Conservation (phyloP, 2,888 invertebrate species). For the Tromatobia lineatoria region DNA sequence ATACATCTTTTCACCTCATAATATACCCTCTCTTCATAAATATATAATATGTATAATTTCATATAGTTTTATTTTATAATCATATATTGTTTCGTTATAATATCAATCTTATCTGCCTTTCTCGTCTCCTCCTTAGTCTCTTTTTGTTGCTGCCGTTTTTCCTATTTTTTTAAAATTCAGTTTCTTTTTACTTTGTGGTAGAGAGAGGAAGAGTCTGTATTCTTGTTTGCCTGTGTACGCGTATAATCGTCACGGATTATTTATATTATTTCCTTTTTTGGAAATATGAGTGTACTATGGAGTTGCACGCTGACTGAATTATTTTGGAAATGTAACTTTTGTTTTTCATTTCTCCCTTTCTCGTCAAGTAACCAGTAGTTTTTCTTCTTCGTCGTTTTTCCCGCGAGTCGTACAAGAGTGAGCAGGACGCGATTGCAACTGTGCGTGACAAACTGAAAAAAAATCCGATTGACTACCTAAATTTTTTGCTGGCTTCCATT, state of each 20-base stretch:
- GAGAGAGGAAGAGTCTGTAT: constrained; percentile 62
- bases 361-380: neutral
- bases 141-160: constrained; percentile 58
- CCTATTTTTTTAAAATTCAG: constrained; percentile 56
- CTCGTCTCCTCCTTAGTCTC: constrained; percentile 59
- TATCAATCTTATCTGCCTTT: constrained; percentile 76
- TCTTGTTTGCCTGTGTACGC: constrained; percentile 38
- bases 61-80: constrained; percentile 74
- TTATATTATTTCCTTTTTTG: constrained; percentile 39
- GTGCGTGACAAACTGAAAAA: constrained; percentile 47
- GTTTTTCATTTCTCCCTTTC: constrained; percentile 35
- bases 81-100: constrained; percentile 77
- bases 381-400: constrained; percentile 41
- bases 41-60: constrained; percentile 79
- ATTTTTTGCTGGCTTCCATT: constrained; percentile 36
- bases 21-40: constrained; percentile 80
- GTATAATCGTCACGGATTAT: constrained; percentile 50
- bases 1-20: constrained; percentile 76
- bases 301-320: constrained; percentile 44
- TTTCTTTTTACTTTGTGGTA: constrained; percentile 42
- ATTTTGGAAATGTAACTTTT: constrained; percentile 34
- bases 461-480: neutral
- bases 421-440: constrained; percentile 63
- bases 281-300: constrained; percentile 21
- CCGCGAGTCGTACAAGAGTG: constrained; percentile 64